Conservation (phyloP, 2,113 vertebrate species). For the Xiphophorus hellerii region DNA sequence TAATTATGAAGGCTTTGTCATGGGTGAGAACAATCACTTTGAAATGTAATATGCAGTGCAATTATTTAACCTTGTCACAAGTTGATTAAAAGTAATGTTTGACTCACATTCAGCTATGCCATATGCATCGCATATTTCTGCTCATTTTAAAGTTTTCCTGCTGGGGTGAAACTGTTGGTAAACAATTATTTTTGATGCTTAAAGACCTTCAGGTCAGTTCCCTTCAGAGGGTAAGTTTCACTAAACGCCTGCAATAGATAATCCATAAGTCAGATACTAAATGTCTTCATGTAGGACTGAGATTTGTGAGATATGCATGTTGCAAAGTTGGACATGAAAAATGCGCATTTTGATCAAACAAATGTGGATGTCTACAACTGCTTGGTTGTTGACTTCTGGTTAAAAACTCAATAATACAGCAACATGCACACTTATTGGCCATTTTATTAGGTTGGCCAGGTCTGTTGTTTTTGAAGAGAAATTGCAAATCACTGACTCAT, state of each 20-base stretch:
- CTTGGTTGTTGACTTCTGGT: not conserved
- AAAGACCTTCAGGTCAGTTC: not conserved
- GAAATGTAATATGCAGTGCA: not conserved
- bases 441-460: too few species aligned
- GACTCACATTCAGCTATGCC: not conserved
- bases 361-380: too few species aligned
- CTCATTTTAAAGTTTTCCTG: not conserved
- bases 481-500: not conserved
- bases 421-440: too few species aligned
- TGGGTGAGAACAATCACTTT: not conserved
- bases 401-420: not conserved
- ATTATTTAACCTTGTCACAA: constrained; percentile 2
- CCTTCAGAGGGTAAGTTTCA: not conserved
- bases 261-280: not conserved
- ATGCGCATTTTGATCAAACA: not conserved
- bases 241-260: not conserved
- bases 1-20: constrained; percentile 3
- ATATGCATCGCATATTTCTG: not conserved
- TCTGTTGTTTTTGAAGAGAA: too few species aligned
- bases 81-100: constrained; percentile 7
- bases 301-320: too few species aligned
- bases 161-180: not conserved
- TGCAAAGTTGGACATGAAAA: not conserved
- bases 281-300: not conserved
- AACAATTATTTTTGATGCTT: not conserved